Evolutionary conservation across 2,113 vertebrate genomes (phyloP), one percentile per base, ranked within the genome.

Genomic region (human): DNA sequence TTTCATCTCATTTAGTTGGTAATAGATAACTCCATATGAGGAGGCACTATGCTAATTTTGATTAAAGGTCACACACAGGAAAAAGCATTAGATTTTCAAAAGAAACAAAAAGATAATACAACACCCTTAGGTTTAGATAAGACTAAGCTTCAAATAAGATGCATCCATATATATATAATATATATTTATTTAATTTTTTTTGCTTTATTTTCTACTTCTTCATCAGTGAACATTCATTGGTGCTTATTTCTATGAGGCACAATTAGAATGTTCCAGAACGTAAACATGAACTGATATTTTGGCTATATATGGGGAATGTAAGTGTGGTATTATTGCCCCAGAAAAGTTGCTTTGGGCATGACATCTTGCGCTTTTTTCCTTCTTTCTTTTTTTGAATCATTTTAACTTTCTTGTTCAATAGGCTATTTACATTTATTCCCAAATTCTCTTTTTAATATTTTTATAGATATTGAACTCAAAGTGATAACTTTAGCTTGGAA

Each of bases 371-470:
- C 5, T 76, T 64, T 52, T 72, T 43, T 20, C 14, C 17, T 76
- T 45, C 30, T 50, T 75, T 43, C 66, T 76, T 72, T 86, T 38
- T 27, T 57, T 70, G 32, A 12, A 68, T 80, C 17, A 4, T 55
- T 96, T 70, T 10, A 55, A 89, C 93, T 93, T 95, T 73, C 57
- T 45, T 91, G 23, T 91, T 91, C 16, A 96, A 25, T 81, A 50
- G 72, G 6, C 13, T 80, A 40, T 55, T 95, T 89, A 45, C 9
- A 78, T 45, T 92, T 73, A 45, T 96, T 85, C n/a, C 4, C 30
- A 76, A 81, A 73, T 87, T 95, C 55, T 86, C 50, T 90, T 96
- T 87, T 73, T 84, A 90, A 68, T 59, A 27, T 92, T 88, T 75
- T 80, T 35, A 45, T 11, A 80, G 61, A 82, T 86, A n/a, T 85